Conservation (phyloP, 2,888 invertebrate species). For the Diaphora mendica region DNA sequence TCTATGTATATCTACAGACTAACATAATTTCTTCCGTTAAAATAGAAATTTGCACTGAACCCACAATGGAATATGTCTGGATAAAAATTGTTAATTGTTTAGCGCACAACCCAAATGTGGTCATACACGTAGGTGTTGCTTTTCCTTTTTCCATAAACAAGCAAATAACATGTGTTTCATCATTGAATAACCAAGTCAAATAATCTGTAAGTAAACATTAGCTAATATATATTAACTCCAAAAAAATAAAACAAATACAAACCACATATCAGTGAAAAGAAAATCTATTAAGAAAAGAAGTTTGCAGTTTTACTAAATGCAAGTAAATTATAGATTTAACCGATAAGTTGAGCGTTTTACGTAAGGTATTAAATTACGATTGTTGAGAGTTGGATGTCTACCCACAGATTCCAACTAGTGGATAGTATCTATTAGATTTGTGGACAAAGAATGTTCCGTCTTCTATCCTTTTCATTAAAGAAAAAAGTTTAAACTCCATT, state of each 20-base stretch:
- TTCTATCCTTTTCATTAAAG: background rate
- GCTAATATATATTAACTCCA: background rate
- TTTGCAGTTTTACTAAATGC: background rate
- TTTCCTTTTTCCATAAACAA: background rate
- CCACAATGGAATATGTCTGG: background rate
- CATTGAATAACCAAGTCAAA: background rate
- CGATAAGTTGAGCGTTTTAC: background rate
- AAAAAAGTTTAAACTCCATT: background rate
- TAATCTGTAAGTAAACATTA: background rate
- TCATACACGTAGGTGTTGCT: background rate
- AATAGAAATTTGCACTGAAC: no score
- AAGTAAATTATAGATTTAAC: background rate
- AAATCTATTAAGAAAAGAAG: background rate
- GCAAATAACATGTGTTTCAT: background rate
- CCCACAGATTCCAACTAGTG: background rate
- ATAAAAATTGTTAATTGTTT: background rate
- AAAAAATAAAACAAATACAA: background rate
- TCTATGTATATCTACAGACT: background rate
- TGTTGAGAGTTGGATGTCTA: background rate
- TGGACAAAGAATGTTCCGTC: background rate
- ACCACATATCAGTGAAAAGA: background rate
- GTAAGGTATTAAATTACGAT: background rate
- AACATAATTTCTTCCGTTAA: no score
- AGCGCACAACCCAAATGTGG: background rate
- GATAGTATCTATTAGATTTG: background rate